Base-by-base conservation (phyloP, 2,797 vertebrate species). In the Paratrypauchen microcephalus region DNA sequence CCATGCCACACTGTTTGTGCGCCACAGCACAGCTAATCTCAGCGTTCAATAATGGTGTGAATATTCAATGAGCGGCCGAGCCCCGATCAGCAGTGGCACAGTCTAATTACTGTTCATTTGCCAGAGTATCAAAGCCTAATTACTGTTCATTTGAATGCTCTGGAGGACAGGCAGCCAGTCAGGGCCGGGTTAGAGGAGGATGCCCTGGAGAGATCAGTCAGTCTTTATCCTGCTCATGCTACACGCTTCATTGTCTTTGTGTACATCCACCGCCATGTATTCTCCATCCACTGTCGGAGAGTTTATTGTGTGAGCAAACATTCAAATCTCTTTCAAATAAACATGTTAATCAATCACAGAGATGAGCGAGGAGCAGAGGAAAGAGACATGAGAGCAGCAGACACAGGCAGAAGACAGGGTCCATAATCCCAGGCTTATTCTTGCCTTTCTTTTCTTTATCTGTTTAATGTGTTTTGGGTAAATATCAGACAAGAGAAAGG, bases 61-160 rank as follows among this genome's bases (percentile, higher is more conserved):
- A 97, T 97, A 97, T 96, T 96, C 95, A 96, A 96, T 96, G 95
- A 96, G 95, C 93, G 91, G 93, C 92, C 92, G 92, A 94, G 95
- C 94, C 95, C 94, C 86, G 96, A 96, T 94, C 94, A 92, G 93
- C 94, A 93, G 95, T 94, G 94, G 94, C 96, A 94, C 95, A 95
- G 94, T 96, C 95, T 98, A 98, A 99, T 98, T 99, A 98, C 97
- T 97, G 96, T 97, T 98, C 96, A 99, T 98, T 99, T 99, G 96
- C 97, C 96, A 97, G 96, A 97, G 96, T 97, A 98, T 98, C 97
- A 98, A 98, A 99, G 96, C 95, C 96, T 98, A 98, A 97, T 99
- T 99, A 98, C 96, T 96, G 96, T 96, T 98, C 96, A 96, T 95
- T 96, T 95, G 94, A 92, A 97, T 95, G 93, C 96, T 97, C 95